Base-by-base conservation (phyloP, 1,140 invertebrate species). In the Cylas formicarius region DNA sequence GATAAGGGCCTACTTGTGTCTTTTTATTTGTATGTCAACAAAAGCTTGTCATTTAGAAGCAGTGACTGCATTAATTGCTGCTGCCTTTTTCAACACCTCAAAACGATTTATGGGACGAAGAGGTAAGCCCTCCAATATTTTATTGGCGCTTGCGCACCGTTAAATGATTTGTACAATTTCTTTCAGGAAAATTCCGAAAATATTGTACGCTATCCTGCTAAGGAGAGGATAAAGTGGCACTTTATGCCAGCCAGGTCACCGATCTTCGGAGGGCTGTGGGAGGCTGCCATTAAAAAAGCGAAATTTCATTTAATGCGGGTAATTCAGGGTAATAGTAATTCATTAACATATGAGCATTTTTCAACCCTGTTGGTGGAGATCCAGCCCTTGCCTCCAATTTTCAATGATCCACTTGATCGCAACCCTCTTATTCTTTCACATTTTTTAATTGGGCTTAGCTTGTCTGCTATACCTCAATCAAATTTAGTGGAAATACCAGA, bases 251-350 rank as follows among this genome's bases (percentile, higher is more conserved):
- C 69, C 14, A 11, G 32, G 4, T 58, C 63, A 4, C 61, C 65
- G 4, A 60, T 68, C 55, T 67, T 72, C 38, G 67, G 68, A 11
- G 67, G 64, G n/a, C 19, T 67, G 17, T 68, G 65, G 56, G 70
- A 72, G 48, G 51, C 57, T 1, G 61, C 50, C 1, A 57, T 72
- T 0, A 67, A 66, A 50, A 49, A 46, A 17, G 50, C 60, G 3
- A 72, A 71, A 45, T 13, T 10, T 48, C 13, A 11, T 50, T 9
- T 50, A 31, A 16, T 4, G 17, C 7, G 47, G 7, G 41, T 49
- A 21, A 17, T 42, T 10, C 26, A 13, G 7, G 29, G 21, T 2
- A 9, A 8, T 20, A 16, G 13, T n/a, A n/a, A n/a, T n/a, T n/a
- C n/a, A 11, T 20, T 43, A 41, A 49, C 47, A 4, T 49, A 24